phyloP scores from a whole-genome alignment of 1,140 invertebrate species.

The Sitodiplosis mosellana region DNA sequence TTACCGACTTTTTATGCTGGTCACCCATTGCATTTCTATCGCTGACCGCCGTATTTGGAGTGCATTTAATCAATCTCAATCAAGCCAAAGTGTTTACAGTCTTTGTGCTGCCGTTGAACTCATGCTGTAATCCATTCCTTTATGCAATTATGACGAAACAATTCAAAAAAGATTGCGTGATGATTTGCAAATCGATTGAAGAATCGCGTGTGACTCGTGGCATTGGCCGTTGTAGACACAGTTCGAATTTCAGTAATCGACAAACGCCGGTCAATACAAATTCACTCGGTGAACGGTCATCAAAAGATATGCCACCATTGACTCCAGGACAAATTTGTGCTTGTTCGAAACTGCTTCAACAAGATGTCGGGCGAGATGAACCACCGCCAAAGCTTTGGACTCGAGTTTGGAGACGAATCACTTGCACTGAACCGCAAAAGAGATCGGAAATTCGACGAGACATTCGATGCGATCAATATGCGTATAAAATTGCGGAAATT shows the following conservation, averaged over 20 bases:
- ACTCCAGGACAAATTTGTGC: conserved; percentile 41
- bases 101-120: conserved; percentile 85
- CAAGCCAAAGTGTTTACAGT: conserved; percentile 95
- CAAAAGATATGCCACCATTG: conserved; percentile 41
- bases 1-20: conserved; percentile 96
- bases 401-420: conserved; percentile 8
- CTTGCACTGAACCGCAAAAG: conserved; percentile 11
- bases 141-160: conserved; percentile 95
- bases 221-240: conserved; percentile 67
- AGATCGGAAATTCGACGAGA: conserved; percentile 15
- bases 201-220: conserved; percentile 75
- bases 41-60: conserved; percentile 75
- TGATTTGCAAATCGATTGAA: conserved; percentile 87
- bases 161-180: conserved; percentile 93
- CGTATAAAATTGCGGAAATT: conserved; percentile 62
- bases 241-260: conserved; percentile 74
- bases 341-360: conserved; percentile 33
- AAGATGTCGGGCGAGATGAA: conserved; percentile 36
- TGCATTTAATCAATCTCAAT: conserved; percentile 78
- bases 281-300: conserved; percentile 59
- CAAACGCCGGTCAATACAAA: conserved; percentile 78
- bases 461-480: conserved; percentile 46
- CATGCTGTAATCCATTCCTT: conserved; percentile 91
- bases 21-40: conserved; percentile 95
- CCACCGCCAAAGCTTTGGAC: conserved; percentile 17